Conservation (phyloP, 1,140 invertebrate genomes). For the Drosophila kikkawai region DNA sequence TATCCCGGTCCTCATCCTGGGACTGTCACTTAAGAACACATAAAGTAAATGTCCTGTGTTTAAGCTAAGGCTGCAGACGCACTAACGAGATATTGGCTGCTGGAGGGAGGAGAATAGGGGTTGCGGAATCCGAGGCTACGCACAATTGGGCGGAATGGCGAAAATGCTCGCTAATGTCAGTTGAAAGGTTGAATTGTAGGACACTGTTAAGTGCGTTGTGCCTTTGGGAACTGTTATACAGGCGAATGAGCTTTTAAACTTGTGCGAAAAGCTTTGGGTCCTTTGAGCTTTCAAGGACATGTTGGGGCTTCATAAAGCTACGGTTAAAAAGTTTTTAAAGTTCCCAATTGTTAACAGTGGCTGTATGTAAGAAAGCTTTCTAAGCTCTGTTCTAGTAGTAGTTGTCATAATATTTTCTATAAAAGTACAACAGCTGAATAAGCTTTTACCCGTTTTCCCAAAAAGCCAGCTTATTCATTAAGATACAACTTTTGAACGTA, state of each 20-base stretch:
- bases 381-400: not conserved
- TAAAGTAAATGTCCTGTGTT: constrained; percentile 77
- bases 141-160: constrained; percentile 42
- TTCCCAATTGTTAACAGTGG: not conserved
- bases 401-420: not conserved
- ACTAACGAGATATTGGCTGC: constrained; percentile 58
- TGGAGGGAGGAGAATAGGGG: not conserved
- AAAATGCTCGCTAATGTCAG: constrained; percentile 37
- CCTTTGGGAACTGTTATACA: constrained; percentile 7
- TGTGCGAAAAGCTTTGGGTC: not conserved
- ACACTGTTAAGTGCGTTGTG: constrained; percentile 10
- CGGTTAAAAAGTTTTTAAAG: not conserved
- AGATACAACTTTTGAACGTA: too few relatives aligned
- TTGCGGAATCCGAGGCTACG: constrained; percentile 20
- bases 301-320: not conserved
- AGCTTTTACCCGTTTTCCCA: not conserved
- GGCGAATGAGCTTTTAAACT: not conserved
- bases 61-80: constrained; percentile 54
- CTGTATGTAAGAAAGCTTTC: not conserved
- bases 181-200: constrained; percentile 3
- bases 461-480: not conserved
- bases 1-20: constrained; percentile 21
- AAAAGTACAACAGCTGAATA: not conserved
- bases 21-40: constrained; percentile 75
- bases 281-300: not conserved